Evolutionary conservation across 2,888 invertebrate species (phyloP).

Genomic region (Leucoma salicis): DNA sequence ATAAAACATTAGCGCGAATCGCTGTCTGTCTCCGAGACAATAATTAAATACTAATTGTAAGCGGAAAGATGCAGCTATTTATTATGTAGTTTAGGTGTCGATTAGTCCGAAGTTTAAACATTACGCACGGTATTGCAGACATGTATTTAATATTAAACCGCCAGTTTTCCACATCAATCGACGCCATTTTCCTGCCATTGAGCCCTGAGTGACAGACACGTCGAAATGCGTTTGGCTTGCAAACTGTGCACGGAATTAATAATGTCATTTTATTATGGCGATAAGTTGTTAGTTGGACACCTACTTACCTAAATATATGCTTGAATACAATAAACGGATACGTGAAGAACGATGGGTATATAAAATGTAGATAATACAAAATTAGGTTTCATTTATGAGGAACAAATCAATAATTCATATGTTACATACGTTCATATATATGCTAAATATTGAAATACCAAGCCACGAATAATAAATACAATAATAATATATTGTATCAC

Average conservation of each 20-base stretch:
- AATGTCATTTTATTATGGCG: slow-evolving; percentile 47
- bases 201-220: slow-evolving; percentile 57
- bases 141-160: slow-evolving; percentile 58
- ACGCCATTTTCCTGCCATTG: slow-evolving; percentile 67
- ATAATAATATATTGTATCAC: no score
- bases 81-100: slow-evolving; percentile 32
- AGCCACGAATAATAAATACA: no score
- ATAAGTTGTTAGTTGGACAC: slow-evolving; percentile 36
- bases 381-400: slow-evolving; percentile 8
- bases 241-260: slow-evolving; percentile 51
- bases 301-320: slow-evolving; percentile 44
- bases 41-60: slow-evolving; percentile 40
- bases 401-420: slow-evolving; percentile 10
- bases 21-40: slow-evolving; percentile 28
- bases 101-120: slow-evolving; percentile 29
- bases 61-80: slow-evolving; percentile 34
- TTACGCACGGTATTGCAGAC: slow-evolving; percentile 36
- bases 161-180: slow-evolving; percentile 59
- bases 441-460: no score
- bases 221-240: slow-evolving; percentile 54
- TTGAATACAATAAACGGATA: slow-evolving; percentile 29
- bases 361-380: slow-evolving; percentile 12
- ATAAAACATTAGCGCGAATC: slow-evolving; percentile 19
- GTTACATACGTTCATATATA: no score
- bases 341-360: slow-evolving; percentile 6